phyloP scores from a whole-genome alignment of 1,140 invertebrate genomes.

The Cydia splendana region DNA sequence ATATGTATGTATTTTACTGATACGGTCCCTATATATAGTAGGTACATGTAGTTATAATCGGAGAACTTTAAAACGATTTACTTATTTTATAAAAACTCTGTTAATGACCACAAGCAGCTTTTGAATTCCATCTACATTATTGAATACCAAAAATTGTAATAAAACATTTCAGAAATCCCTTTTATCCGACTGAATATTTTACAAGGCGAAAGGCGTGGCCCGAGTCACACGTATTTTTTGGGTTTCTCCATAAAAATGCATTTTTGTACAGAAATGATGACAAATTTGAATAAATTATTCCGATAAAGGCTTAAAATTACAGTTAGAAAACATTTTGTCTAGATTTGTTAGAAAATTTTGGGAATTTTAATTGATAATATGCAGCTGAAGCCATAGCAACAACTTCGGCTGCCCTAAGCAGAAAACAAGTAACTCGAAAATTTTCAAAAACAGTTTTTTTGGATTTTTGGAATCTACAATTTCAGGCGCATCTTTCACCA shows the following conservation, averaged over 20 bases:
- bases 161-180: slow-evolving; percentile 23
- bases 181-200: slow-evolving; percentile 31
- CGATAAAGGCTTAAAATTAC: not conserved
- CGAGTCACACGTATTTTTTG: not conserved
- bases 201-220: slow-evolving; percentile 1
- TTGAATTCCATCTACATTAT: slow-evolving; percentile 22
- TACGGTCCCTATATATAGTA: too few species aligned
- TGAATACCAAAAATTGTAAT: slow-evolving; percentile 25
- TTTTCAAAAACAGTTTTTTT: too few species aligned
- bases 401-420: too few species aligned
- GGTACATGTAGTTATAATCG: too few species aligned
- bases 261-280: not conserved
- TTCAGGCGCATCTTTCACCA: too few species aligned
- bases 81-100: not conserved
- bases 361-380: not conserved
- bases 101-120: not conserved
- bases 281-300: not conserved
- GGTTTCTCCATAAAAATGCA: not conserved
- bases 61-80: too few species aligned
- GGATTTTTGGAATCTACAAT: too few species aligned
- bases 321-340: not conserved
- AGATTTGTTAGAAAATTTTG: not conserved
- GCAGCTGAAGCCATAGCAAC: not conserved
- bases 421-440: too few species aligned
- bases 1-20: too few species aligned